These are phyloP conservation scores for Tethea ocularis DNA, from an alignment of 2,888 invertebrate genomes.

Conservation along the genomic window DNA sequence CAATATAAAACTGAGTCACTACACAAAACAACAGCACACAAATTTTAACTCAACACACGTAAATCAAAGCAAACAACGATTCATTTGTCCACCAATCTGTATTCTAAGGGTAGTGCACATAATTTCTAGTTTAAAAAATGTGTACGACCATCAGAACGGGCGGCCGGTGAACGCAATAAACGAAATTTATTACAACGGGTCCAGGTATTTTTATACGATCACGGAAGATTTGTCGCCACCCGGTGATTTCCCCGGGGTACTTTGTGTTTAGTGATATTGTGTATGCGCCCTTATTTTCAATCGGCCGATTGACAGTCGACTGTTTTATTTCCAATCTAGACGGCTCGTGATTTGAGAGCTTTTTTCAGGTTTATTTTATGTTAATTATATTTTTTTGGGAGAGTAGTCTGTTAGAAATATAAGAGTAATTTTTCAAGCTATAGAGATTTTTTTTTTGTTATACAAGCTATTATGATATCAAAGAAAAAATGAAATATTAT, in stretches of 20 bases:
- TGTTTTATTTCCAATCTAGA: constrained; percentile 13
- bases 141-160: constrained; percentile 22
- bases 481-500: not conserved
- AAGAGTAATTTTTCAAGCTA: not conserved
- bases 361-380: not conserved
- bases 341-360: constrained; percentile 1
- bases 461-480: not conserved
- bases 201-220: constrained; percentile 57
- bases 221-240: constrained; percentile 62
- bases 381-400: not conserved
- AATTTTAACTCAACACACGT: not conserved
- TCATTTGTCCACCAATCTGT: constrained; percentile 1
- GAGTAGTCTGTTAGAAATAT: not conserved
- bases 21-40: not conserved
- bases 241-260: constrained; percentile 65
- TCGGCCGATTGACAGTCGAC: constrained; percentile 38
- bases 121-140: constrained; percentile 13
- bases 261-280: constrained; percentile 60
- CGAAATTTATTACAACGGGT: constrained; percentile 53
- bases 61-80: not conserved
- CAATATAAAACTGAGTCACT: too few relatives aligned
- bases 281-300: constrained; percentile 59
- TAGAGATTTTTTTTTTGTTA: not conserved
- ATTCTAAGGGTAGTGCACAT: constrained; percentile 10
- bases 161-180: constrained; percentile 57